These are phyloP conservation scores for Atta cephalotes DNA, from an alignment of 1,140 invertebrate genomes.

Conservation along the genomic window DNA sequence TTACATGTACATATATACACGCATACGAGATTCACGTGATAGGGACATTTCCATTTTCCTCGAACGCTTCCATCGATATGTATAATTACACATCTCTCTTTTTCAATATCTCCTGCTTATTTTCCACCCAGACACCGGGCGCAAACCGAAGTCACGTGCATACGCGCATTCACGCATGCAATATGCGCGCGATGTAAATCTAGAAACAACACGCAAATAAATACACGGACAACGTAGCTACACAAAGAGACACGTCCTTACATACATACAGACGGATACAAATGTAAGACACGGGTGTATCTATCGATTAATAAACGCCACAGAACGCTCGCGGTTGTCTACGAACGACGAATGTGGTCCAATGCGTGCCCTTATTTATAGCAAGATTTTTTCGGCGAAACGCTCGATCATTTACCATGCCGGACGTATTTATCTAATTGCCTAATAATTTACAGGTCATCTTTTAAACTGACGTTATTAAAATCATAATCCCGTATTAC, in stretches of 20 bases:
- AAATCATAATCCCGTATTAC: not conserved
- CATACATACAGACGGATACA: constrained; percentile 62
- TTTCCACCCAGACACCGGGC: constrained; percentile 28
- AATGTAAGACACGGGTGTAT: constrained; percentile 61
- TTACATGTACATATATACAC: constrained; percentile 5
- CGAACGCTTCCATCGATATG: constrained; percentile 30
- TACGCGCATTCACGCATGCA: constrained; percentile 9
- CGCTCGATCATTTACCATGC: constrained; percentile 44
- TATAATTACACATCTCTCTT: not conserved
- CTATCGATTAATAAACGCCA: constrained; percentile 66
- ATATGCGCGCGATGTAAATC: constrained; percentile 18
- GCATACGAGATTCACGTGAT: constrained; percentile 33
- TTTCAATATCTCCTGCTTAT: not conserved
- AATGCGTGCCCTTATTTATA: constrained; percentile 45
- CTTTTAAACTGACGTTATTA: not conserved
- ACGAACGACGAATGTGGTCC: constrained; percentile 68
- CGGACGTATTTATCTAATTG: constrained; percentile 1
- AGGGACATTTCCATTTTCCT: constrained; percentile 25
- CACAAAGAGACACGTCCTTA: constrained; percentile 61
- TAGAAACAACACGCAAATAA: constrained; percentile 68
- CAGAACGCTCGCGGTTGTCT: constrained; percentile 64
- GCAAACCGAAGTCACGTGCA: constrained; percentile 25
- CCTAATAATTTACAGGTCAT: not conserved
- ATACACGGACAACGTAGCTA: constrained; percentile 68
- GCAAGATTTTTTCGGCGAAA: constrained; percentile 39